Conservation (phyloP, 1,140 invertebrate species). For the Drosophila parabipectinata region DNA sequence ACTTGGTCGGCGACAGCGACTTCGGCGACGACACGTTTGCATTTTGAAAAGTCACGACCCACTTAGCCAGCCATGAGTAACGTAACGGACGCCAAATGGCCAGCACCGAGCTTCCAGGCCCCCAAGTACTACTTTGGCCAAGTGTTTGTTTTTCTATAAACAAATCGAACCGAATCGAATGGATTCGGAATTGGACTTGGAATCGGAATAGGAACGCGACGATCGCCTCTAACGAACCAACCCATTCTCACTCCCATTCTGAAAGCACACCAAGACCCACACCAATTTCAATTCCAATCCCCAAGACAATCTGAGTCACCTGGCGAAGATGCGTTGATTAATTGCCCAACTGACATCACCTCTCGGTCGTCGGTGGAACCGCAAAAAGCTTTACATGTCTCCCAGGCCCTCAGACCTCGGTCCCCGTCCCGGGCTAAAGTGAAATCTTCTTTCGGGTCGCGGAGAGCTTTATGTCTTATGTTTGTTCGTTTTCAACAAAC, state of each 20-base stretch:
- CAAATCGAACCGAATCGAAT: constrained; percentile 62
- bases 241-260: constrained; percentile 29
- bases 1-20: constrained; percentile 55
- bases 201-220: constrained; percentile 45
- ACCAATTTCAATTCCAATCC: constrained; percentile 35
- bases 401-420: constrained; percentile 20
- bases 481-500: constrained; percentile 77
- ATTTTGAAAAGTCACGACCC: constrained; percentile 82
- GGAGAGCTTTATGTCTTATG: constrained; percentile 56
- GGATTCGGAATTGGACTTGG: constrained; percentile 23
- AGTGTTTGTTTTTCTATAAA: constrained; percentile 78
- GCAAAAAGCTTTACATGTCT: constrained; percentile 68
- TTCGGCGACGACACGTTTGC: constrained; percentile 72
- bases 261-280: constrained; percentile 33
- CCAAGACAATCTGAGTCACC: constrained; percentile 34
- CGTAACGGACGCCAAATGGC: constrained; percentile 61
- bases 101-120: constrained; percentile 43
- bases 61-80: constrained; percentile 81
- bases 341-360: constrained; percentile 70
- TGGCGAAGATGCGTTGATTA: constrained; percentile 76
- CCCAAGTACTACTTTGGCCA: constrained; percentile 51
- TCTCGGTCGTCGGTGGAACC: constrained; percentile 39
- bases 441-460: constrained; percentile 50
- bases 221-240: constrained; percentile 46
- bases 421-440: constrained; percentile 49